Conservation (phyloP, 2,797 vertebrate species). For the Melanotaenia trifasciata region DNA sequence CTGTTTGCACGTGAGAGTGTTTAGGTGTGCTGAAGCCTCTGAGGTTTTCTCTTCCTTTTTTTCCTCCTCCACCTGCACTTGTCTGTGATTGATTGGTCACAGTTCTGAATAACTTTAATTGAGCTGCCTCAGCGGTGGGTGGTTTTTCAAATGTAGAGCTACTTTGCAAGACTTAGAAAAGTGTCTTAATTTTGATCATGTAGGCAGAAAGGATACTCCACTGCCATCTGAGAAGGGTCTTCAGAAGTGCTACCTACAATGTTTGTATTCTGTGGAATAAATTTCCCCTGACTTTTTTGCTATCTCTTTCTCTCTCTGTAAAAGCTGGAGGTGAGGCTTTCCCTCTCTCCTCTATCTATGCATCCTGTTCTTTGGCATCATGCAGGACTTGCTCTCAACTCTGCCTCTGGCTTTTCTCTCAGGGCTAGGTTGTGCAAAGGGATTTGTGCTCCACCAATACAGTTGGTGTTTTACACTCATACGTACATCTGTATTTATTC, state of each 20-base stretch:
- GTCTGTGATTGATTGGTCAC: constrained; percentile 74
- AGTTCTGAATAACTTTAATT: constrained; percentile 76
- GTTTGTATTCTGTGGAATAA: constrained; percentile 37
- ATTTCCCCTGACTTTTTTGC: constrained; percentile 39
- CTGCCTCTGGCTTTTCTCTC: constrained; percentile 78
- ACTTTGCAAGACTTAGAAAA: constrained; percentile 60
- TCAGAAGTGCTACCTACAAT: constrained; percentile 54
- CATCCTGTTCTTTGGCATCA: constrained; percentile 61
- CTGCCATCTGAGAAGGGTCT: constrained; percentile 49
- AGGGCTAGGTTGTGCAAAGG: constrained; percentile 80
- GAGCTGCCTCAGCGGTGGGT: constrained; percentile 69
- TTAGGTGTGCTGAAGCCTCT: constrained; percentile 29
- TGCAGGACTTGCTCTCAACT: constrained; percentile 77
- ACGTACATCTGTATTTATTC: constrained; percentile 29
- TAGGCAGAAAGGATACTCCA: constrained; percentile 61
- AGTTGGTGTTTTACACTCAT: constrained; percentile 64
- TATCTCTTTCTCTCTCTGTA: constrained; percentile 22
- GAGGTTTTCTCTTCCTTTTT: constrained; percentile 62
- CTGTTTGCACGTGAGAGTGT: constrained; percentile 33
- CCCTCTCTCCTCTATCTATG: constrained; percentile 35
- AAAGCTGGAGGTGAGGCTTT: constrained; percentile 51
- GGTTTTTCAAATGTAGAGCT: constrained; percentile 54
- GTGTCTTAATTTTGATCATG: constrained; percentile 60
- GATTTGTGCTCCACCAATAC: constrained; percentile 77
- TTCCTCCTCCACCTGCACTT: constrained; percentile 71